Base-by-base conservation (phyloP, 2,888 invertebrate species). In the Sinotaia quadrata region DNA sequence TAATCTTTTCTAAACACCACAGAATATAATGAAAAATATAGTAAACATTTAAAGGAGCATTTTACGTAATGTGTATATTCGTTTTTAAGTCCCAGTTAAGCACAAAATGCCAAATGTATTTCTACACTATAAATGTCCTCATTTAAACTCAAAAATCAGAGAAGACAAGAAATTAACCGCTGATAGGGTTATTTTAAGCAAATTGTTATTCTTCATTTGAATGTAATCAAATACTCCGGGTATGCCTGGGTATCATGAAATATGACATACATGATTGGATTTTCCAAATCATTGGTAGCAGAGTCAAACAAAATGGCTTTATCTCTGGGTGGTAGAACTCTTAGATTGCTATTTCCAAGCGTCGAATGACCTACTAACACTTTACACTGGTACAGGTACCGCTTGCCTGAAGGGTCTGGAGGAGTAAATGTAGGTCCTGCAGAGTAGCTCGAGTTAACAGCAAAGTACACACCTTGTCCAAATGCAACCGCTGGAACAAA, bases 401-500 rank as follows among this genome's bases (percentile, higher is more conserved):
- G 75, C 5, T 77, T 49, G 18, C 78, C 80, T 8, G 51, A 21
- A 2, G 60, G 0, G 67, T 79, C 79, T 44, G 78, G 74, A 49
- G n/a, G 21, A 7, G 65, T 31, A 41, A 24, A 58, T 2, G 81
- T 72, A 67, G 79, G 80, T 8, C 67, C 70, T 29, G 74, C 70
- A 1, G 84, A 84, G 65, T 84, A 84, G n/a, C 54, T 56, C 2
- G 84, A 76, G 62, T 73, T 63, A 0, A 76, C 76, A 49, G 83
- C 82, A 76, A 86, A 86, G 71, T 85, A 86, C 2, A 84, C 84
- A n/a, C 86, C 86, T 47, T 79, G 68, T 27, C 85, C 86, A 71
- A 72, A 79, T 4, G 66, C 76, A 10, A 79, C 80, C 3, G 83
- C 85, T 85, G 73, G 27, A 74, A 77, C 29, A 33, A n/a, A n/a